A percentile compares a stretch with the other conserved stretches of the same genome.
Evolutionary conservation across 2,797 vertebrate genomes (phyloP).

Genomic region (Cyprinella venusta): DNA sequence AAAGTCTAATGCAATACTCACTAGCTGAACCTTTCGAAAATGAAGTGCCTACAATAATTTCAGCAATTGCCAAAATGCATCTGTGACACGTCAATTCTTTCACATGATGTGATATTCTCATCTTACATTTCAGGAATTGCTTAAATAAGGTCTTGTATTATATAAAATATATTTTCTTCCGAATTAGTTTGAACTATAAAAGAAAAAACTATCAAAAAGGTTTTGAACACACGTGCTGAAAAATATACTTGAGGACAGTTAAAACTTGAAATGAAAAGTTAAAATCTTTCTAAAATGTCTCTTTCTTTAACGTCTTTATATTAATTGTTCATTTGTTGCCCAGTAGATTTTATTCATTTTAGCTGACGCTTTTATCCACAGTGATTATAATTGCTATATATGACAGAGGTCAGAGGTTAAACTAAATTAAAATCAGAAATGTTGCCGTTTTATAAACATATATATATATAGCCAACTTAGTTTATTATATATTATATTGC

Average conservation of each 20-base stretch:
- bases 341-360: not conserved
- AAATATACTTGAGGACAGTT: not conserved
- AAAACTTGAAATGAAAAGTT: not conserved
- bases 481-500: no score
- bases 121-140: not conserved
- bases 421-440: no score
- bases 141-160: not conserved
- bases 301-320: not conserved
- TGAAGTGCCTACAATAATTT: constrained; percentile 63
- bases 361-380: no score
- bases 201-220: no score
- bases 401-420: no score
- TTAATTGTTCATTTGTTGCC: not conserved
- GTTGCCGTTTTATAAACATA: no score
- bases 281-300: not conserved
- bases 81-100: not conserved
- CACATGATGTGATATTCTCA: not conserved
- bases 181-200: not conserved
- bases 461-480: no score
- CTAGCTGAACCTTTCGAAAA: constrained; percentile 71
- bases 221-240: not conserved
- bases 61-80: constrained; percentile 7
- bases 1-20: constrained; percentile 75
- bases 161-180: not conserved
- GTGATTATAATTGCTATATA: no score